phyloP scores from a whole-genome alignment of 2,113 vertebrate species.

The Stictonetta naevosa region DNA sequence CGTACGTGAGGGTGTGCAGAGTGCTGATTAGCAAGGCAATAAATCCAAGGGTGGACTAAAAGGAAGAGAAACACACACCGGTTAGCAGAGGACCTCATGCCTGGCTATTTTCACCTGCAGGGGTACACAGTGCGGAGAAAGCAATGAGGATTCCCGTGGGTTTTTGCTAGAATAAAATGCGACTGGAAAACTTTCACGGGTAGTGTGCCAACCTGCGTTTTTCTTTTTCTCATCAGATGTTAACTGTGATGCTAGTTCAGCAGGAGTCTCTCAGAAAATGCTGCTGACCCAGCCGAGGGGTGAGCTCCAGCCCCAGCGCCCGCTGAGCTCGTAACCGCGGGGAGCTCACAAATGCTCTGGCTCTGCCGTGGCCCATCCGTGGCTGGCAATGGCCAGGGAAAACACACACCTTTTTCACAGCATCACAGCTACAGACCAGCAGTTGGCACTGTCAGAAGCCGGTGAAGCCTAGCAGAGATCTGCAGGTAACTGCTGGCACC shows the following conservation, averaged over 20 bases:
- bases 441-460: not conserved
- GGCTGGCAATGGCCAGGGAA: not conserved
- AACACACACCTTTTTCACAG: not conserved
- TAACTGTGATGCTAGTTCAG: slow-evolving; percentile 21
- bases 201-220: not conserved
- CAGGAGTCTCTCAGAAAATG: not conserved
- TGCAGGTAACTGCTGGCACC: not conserved
- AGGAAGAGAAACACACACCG: not conserved
- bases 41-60: slow-evolving; percentile 90
- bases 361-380: not conserved
- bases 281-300: not conserved
- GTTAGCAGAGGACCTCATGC: not conserved
- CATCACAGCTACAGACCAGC: not conserved
- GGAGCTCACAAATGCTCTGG: not conserved
- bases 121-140: not conserved
- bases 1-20: slow-evolving; percentile 87
- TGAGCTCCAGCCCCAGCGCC: not conserved
- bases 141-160: not conserved
- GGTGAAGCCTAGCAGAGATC: not conserved
- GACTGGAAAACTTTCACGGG: not conserved
- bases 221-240: slow-evolving; percentile 12
- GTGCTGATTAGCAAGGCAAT: slow-evolving; percentile 84
- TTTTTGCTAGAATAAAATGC: not conserved
- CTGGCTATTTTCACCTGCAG: not conserved
- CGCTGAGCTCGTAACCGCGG: not conserved